These are phyloP conservation scores for Drosophila ambigua DNA, from an alignment of 1,140 invertebrate genomes.

Conservation along the genomic window DNA sequence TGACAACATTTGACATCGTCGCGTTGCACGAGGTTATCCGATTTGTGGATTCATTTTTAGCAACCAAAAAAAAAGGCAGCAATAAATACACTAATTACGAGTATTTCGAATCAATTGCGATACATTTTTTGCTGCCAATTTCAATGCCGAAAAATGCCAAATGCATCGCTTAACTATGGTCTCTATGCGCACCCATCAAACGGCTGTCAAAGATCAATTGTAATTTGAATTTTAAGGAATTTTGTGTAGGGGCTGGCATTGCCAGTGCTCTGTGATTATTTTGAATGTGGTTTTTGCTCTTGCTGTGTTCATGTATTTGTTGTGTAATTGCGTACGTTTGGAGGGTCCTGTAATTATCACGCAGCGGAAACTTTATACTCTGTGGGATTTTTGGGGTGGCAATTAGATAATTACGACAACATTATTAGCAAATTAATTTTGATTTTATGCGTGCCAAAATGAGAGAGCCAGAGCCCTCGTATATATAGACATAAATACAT, in stretches of 20 bases:
- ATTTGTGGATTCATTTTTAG: no score
- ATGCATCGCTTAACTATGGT: no score
- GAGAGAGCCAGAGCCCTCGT: not conserved
- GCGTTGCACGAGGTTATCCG: no score
- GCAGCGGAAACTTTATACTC: conserved; percentile 8
- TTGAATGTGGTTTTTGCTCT: conserved; percentile 37
- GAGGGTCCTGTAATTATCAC: conserved; percentile 2
- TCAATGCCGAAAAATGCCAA: no score
- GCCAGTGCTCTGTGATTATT: conserved; percentile 31
- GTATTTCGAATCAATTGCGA: no score
- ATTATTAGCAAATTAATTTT: conserved; percentile 70
- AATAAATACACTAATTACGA: no score
- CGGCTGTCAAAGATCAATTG: conserved; percentile 3
- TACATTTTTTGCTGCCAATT: no score
- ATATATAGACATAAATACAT: not conserved
- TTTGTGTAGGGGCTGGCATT: not conserved
- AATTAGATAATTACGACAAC: conserved; percentile 67
- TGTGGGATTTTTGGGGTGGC: conserved; percentile 13
- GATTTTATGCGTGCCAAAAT: conserved; percentile 55
- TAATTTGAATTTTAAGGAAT: conserved; percentile 30
- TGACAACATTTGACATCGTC: no score
- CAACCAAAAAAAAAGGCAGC: no score
- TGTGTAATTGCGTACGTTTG: not conserved
- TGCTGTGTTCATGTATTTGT: conserved; percentile 39
- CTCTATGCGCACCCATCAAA: no score